Conservation (phyloP, 2,113 vertebrate species). For the Nannobrachium achirus region DNA sequence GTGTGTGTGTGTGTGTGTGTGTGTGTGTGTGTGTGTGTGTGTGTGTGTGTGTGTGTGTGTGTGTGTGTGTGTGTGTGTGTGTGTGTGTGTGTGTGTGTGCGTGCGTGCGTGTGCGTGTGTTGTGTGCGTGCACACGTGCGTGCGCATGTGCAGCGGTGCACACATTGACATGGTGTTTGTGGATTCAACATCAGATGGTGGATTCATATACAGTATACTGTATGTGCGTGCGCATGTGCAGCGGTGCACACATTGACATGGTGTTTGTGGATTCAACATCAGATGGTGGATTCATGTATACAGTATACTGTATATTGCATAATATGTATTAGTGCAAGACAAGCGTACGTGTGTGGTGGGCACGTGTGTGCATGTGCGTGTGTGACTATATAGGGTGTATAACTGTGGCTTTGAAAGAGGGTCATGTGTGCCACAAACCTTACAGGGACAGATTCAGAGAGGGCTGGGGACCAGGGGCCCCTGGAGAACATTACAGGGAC, state of each 20-base stretch:
- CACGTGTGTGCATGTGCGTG: conserved; percentile 11
- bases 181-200: no score
- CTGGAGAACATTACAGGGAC: conserved; percentile 73
- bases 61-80: conserved; percentile 3
- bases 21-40: conserved; percentile 23
- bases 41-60: conserved; percentile 11
- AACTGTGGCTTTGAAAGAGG: conserved; percentile 35
- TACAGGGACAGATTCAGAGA: conserved; percentile 70
- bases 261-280: no score
- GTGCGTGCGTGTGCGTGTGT: conserved; percentile 13
- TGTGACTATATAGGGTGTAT: not conserved
- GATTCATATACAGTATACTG: no score
- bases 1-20: conserved; percentile 27
- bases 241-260: not conserved
- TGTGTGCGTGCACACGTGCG: no score
- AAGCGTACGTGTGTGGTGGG: conserved; percentile 24
- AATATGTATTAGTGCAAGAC: not conserved
- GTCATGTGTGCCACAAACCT: conserved; percentile 71
- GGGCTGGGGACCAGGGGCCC: conserved; percentile 46
- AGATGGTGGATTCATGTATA: not conserved
- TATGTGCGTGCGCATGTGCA: no score
- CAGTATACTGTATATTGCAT: no score
- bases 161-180: not conserved
- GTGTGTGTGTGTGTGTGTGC: conserved; percentile 15
- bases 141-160: no score